Conservation (phyloP, 2,797 vertebrate species). For the Pteropus rufus region DNA sequence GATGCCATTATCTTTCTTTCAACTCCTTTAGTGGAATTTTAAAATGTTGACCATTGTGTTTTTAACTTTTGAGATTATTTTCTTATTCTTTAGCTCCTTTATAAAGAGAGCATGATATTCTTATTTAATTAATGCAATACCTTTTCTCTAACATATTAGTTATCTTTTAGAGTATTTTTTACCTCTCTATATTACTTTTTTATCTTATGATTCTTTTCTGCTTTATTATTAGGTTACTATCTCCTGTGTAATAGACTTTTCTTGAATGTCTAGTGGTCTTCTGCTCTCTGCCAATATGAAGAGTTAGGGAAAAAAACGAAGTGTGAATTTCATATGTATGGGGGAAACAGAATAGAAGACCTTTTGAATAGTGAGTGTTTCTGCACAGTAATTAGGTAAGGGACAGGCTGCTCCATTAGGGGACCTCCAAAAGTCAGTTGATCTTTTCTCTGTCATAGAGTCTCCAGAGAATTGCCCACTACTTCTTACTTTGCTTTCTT, state of each 20-base stretch:
- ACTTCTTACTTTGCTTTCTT: neutral
- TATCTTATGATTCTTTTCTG: neutral
- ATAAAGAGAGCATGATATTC: neutral
- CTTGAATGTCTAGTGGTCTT: neutral
- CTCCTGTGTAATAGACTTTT: neutral
- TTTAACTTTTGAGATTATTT: neutral
- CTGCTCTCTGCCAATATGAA: neutral
- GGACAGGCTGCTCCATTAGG: neutral
- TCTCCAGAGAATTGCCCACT: neutral
- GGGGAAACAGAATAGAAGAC: fast-evolving
- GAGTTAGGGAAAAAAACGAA: neutral
- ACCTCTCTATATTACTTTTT: neutral
- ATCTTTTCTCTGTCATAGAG: neutral
- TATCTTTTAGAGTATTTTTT: neutral
- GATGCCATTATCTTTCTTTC: neutral
- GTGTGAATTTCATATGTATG: too few species aligned
- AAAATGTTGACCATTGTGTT: neutral
- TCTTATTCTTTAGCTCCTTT: neutral
- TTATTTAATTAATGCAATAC: neutral
- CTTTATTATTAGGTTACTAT: neutral
- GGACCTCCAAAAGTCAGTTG: neutral
- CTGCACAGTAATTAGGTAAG: neutral
- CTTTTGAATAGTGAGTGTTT: neutral
- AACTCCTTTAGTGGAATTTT: neutral
- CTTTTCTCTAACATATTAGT: neutral